These are phyloP conservation scores for Thunnus thynnus DNA, from an alignment of 2,113 vertebrate genomes.

Conservation along the genomic window DNA sequence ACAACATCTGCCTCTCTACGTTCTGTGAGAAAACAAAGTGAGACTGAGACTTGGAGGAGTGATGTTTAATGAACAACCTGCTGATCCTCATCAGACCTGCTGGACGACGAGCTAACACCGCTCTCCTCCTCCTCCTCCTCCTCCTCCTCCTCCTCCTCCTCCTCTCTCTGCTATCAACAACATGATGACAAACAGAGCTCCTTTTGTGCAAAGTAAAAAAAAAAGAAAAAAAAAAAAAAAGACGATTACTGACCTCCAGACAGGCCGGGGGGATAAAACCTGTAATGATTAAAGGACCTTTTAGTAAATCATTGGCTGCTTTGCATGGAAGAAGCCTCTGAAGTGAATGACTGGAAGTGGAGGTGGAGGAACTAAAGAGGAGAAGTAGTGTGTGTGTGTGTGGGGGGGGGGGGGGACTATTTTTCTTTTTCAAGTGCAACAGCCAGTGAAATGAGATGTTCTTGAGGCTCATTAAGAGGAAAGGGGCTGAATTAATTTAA, in stretches of 20 bases:
- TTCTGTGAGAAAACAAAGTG: slow-evolving; percentile 7
- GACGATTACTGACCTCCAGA: slow-evolving; percentile 58
- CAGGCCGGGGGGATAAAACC: slow-evolving; percentile 43
- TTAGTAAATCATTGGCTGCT: slow-evolving; percentile 70
- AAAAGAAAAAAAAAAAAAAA: neutral
- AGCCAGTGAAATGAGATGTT: slow-evolving; percentile 68
- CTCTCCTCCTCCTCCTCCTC: neutral
- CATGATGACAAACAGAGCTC: slow-evolving; percentile 40
- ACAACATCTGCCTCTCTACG: slow-evolving; percentile 41
- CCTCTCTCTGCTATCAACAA: slow-evolving; percentile 40
- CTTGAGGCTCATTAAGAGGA: slow-evolving; percentile 64
- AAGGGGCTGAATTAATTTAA: slow-evolving; percentile 55
- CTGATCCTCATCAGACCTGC: slow-evolving; percentile 55
- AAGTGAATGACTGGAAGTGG: slow-evolving; percentile 57
- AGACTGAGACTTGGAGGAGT: slow-evolving; percentile 1
- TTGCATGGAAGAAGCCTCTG: slow-evolving; percentile 55
- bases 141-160: too few species aligned
- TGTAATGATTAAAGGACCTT: slow-evolving; percentile 68
- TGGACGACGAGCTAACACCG: slow-evolving; percentile 15
- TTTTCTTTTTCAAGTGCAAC: slow-evolving; percentile 52
- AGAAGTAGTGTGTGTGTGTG: neutral
- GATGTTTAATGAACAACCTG: slow-evolving; percentile 48
- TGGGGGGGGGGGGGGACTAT: neutral
- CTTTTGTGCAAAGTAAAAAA: slow-evolving; percentile 31
- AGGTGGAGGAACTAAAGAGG: slow-evolving; percentile 41